A percentile compares a stretch with the other conserved stretches of the same genome.
phyloP scores from a whole-genome alignment of 92 coral and sea anemone species.

The Scolanthus callimorphus region DNA sequence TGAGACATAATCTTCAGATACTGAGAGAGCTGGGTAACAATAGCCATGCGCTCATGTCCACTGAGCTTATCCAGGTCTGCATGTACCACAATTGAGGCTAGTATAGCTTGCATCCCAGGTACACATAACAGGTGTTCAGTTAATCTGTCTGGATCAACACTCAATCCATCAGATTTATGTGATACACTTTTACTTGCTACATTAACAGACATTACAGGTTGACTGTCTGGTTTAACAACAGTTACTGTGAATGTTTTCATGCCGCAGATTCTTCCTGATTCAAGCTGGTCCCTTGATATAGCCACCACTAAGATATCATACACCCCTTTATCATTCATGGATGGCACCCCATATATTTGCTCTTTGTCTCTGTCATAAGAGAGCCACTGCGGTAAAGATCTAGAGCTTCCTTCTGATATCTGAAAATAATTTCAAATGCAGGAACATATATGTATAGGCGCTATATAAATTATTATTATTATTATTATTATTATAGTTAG shows the following conservation, averaged over 20 bases:
- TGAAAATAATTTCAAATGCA: slow-evolving; percentile 13
- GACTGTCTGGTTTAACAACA: slow-evolving; percentile 36
- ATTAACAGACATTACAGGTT: slow-evolving; percentile 11
- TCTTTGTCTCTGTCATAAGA: slow-evolving; percentile 48
- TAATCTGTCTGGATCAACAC: slow-evolving; percentile 10
- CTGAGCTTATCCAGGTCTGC: slow-evolving; percentile 45
- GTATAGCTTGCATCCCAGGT: slow-evolving; percentile 56
- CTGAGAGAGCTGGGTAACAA: slow-evolving; percentile 44
- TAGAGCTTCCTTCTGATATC: slow-evolving; percentile 74
- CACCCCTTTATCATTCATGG: slow-evolving; percentile 60
- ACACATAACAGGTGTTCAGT: slow-evolving; percentile 40
- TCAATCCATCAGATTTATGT: slow-evolving; percentile 1
- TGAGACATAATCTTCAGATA: slow-evolving; percentile 40
- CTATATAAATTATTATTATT: too few species aligned
- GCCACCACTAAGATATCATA: slow-evolving; percentile 78
- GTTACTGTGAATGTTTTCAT: slow-evolving; percentile 64
- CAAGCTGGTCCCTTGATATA: slow-evolving; percentile 36
- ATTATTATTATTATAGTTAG: too few species aligned
- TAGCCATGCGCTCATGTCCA: slow-evolving; percentile 56
- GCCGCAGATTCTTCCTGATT: slow-evolving; percentile 75
- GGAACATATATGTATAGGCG: too few species aligned
- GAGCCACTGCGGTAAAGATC: slow-evolving; percentile 80
- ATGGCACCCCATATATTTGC: slow-evolving; percentile 80
- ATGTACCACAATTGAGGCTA: slow-evolving; percentile 62
- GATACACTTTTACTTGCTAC: slow-evolving; percentile 16